Base-by-base conservation (phyloP, 1,140 invertebrate species). In the Macrotrachela quadricornifera region DNA sequence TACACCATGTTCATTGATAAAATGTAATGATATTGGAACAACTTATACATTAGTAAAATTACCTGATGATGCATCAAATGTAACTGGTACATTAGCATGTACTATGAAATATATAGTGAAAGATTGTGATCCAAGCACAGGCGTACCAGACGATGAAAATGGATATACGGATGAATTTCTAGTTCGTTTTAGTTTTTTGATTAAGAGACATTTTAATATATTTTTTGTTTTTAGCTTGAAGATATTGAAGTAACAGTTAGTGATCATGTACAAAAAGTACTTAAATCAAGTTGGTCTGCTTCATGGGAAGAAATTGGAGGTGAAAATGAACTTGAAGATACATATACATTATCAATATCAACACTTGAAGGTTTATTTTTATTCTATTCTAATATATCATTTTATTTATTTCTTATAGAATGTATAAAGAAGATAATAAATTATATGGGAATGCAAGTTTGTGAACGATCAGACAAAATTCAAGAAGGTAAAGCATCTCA, bases 81-180 rank as follows among this genome's bases (percentile, higher is more conserved):
- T 69, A 39, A 64, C 71, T 61, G 79, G 76, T 12, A 82, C 82
- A 1, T 90, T 95, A 67, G 80, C 80, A 36, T 83, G 87, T 12
- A 85, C 81, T 3, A 70, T 99, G 54, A 85, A 90, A 64, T 97
- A 94, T 66, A 71, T 81, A 38, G 87, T 94, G 0, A 83, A 85
- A 58, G 91, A 96, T 70, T 95, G 87, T 69, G 91, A 96, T 73
- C 87, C 88, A 0, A 78, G 77, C 42, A 95, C 88, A 1, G 90
- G 90, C 0, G 71, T 85, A 48, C 83, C 90, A 0, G 87, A 96
- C 40, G 83, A 85, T 50, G 65, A 69, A 12, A 87, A 92, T 63
- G 87, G 81, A 50, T 84, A 83, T 60, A 75, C 78, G 56, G 82
- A 84, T 67, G 79, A 82, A 63, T 85, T 83, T 68, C 78, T 78